Conservation (phyloP, 1,140 invertebrate species). For the Scaptomyza montana region DNA sequence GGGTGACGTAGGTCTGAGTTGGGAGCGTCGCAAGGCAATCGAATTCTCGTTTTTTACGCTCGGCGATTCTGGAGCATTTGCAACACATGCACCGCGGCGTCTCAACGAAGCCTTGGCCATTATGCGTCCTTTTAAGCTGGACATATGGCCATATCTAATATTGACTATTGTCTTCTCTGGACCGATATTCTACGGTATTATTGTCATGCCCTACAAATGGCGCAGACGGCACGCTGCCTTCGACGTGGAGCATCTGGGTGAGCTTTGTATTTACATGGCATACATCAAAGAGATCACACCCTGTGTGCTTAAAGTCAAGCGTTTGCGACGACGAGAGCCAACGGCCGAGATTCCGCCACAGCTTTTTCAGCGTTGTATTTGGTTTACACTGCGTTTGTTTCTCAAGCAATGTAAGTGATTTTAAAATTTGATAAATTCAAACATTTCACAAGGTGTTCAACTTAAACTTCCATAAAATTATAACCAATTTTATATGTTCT, state of each 20-base stretch:
- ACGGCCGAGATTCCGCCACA: conserved; percentile 67
- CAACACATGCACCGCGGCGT: conserved; percentile 88
- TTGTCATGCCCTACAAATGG: conserved; percentile 85
- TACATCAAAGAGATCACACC: conserved; percentile 81
- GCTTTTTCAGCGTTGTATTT: conserved; percentile 87
- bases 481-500: too few species aligned
- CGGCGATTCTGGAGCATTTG: conserved; percentile 89
- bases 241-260: conserved; percentile 49
- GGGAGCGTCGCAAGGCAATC: conserved; percentile 87
- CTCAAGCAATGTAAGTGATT: conserved; percentile 87
- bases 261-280: conserved; percentile 48
- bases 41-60: conserved; percentile 90
- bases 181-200: conserved; percentile 85
- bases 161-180: conserved; percentile 85
- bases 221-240: conserved; percentile 13
- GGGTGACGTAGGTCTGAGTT: conserved; percentile 88
- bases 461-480: too few species aligned
- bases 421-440: background rate
- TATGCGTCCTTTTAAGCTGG: conserved; percentile 88
- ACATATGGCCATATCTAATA: conserved; percentile 86
- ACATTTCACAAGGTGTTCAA: too few species aligned
- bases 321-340: background rate
- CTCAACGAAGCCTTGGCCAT: conserved; percentile 89
- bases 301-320: conserved; percentile 12
- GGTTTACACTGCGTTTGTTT: conserved; percentile 88